Conservation (phyloP, 2,888 invertebrate genomes). For the Tenthredo amoena region DNA sequence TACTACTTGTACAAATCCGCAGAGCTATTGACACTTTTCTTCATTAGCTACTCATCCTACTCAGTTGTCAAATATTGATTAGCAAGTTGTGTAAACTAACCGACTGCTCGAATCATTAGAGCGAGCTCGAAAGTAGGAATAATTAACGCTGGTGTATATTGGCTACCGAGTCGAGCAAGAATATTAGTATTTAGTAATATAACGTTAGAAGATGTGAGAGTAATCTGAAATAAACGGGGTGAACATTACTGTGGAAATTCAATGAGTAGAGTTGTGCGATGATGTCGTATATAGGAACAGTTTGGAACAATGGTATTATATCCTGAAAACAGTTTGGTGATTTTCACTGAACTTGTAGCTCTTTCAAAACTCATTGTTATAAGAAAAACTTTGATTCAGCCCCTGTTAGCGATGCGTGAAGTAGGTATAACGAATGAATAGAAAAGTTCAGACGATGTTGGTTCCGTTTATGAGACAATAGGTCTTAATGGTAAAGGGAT, state of each 20-base stretch:
- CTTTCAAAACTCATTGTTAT: neutral
- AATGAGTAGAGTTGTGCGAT: neutral
- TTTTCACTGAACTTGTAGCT: slow-evolving; percentile 17
- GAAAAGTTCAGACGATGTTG: neutral
- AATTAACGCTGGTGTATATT: neutral
- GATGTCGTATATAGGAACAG: neutral
- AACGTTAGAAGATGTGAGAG: neutral
- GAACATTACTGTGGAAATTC: neutral
- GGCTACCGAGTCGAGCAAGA: neutral
- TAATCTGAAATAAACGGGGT: neutral
- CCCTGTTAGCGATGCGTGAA: slow-evolving; percentile 27
- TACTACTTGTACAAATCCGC: neutral
- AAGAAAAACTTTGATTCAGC: slow-evolving; percentile 4
- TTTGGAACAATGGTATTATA: neutral
- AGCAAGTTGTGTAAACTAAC: neutral
- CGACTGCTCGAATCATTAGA: neutral
- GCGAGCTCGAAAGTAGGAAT: neutral
- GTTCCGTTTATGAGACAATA: neutral
- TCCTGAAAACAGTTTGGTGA: neutral
- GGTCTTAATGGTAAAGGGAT: neutral
- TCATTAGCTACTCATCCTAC: neutral
- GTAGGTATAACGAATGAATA: neutral
- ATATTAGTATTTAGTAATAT: neutral
- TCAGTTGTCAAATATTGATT: neutral
- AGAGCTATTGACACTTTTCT: neutral